phyloP scores from a whole-genome alignment of 2,888 invertebrate genomes.

The Eudasyphora cyanicolor region DNA sequence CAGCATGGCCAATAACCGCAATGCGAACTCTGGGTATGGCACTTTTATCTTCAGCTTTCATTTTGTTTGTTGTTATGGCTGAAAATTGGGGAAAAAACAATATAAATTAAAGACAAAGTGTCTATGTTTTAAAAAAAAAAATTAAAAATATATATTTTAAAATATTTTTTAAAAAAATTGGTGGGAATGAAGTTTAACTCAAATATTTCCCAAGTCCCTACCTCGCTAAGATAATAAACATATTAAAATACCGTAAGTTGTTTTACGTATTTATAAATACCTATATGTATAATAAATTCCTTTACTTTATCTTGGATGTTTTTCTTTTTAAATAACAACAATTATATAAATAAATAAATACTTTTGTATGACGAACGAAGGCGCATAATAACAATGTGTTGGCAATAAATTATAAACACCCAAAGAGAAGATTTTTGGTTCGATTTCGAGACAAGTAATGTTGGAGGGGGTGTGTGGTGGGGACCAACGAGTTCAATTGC shows the following conservation, averaged over 20 bases:
- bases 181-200: too few relatives aligned
- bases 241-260: too few relatives aligned
- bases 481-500: background rate
- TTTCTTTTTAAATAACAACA: conserved; percentile 28
- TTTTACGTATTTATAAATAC: background rate
- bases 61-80: conserved; percentile 72
- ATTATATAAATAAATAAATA: background rate
- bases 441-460: background rate
- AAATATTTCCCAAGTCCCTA: too few relatives aligned
- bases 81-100: conserved; percentile 41
- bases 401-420: background rate
- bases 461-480: background rate
- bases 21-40: conserved; percentile 86
- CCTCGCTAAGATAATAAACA: too few relatives aligned
- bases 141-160: too few relatives aligned
- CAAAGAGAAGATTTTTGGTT: background rate
- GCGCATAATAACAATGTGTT: background rate
- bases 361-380: background rate
- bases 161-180: too few relatives aligned
- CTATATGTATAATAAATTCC: background rate
- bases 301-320: background rate
- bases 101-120: conserved; percentile 10
- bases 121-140: too few relatives aligned
- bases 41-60: conserved; percentile 84
- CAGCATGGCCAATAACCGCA: conserved; percentile 88